Conservation (phyloP, 2,888 invertebrate species). For the Coelinius sp. region DNA sequence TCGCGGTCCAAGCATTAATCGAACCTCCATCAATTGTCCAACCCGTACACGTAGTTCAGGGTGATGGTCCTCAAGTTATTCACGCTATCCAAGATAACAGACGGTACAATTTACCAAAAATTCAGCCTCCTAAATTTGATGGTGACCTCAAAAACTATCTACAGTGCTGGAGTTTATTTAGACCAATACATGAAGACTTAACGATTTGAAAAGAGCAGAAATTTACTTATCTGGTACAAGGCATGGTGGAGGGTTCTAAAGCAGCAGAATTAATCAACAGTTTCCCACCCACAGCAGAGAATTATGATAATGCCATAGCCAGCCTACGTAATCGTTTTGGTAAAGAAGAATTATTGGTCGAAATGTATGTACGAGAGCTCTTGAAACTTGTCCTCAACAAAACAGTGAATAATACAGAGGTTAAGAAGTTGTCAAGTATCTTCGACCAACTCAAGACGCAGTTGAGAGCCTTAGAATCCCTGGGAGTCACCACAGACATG, state of each 20-base stretch:
- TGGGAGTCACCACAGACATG: constrained; percentile 49
- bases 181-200: constrained; percentile 52
- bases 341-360: background rate
- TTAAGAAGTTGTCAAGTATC: constrained; percentile 53
- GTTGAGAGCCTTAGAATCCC: constrained; percentile 48
- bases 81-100: background rate
- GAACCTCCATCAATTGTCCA: background rate
- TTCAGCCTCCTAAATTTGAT: constrained; percentile 50
- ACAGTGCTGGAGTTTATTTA: constrained; percentile 53
- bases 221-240: background rate
- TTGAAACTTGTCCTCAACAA: background rate
- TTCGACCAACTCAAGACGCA: constrained; percentile 45
- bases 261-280: background rate
- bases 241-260: background rate
- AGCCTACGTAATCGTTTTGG: background rate
- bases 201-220: constrained; percentile 26
- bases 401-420: constrained; percentile 14
- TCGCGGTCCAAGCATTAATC: background rate
- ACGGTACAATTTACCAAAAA: constrained; percentile 31
- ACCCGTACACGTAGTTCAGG: background rate
- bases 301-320: background rate
- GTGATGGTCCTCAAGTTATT: background rate
- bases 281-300: background rate
- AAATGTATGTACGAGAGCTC: background rate
- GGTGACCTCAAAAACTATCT: constrained; percentile 52